Base-by-base conservation (phyloP, 2,113 vertebrate species). In the Entomyzon cyanotis region DNA sequence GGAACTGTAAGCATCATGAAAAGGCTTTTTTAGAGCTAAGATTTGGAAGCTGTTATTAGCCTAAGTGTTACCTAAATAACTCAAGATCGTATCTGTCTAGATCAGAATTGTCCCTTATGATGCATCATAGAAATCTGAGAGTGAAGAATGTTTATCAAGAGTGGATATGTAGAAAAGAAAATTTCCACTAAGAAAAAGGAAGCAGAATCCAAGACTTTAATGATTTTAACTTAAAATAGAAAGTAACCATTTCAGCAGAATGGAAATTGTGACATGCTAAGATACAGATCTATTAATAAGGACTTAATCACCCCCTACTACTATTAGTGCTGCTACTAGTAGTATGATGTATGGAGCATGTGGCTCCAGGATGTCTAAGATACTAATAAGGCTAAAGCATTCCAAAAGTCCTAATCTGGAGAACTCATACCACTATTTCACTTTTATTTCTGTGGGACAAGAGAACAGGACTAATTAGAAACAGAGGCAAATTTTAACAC, bases 321-420 rank as follows among this genome's bases (percentile, higher is more conserved):
- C 22, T 62, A 9, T 50, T 59, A 67, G 13, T 76, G 63, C 37
- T 44, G 3, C 31, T 69, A 27, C 10, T 44, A 35, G 14, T 16
- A 18, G 17, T 49, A 19, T 15, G 8, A 39, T 13, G 3, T 56
- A 8, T 15, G 31, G 20, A 77, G 46, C n/a, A 74, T 12, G 52
- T 12, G 52, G 52, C 31, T 80, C 27, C 16, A 58, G 13, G 27
- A 23, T 84, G 22, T 22, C 21, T 30, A 39, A 52, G 47, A 37
- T 33, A 33, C 2, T 11, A 4, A 5, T 27, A 22, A 10, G 0
- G 0, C n/a, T 24, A 55, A 91, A 37, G 74, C 42, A 70, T 30
- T 4, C 4, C 20, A 27, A 1, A 62, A 74, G 24, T 59, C 3
- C 7, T 50, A 70, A 31, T 12, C 23, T 35, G 42, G 47, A 33